phyloP scores from a whole-genome alignment of 2,888 invertebrate species.

The Oscheius sp. region DNA sequence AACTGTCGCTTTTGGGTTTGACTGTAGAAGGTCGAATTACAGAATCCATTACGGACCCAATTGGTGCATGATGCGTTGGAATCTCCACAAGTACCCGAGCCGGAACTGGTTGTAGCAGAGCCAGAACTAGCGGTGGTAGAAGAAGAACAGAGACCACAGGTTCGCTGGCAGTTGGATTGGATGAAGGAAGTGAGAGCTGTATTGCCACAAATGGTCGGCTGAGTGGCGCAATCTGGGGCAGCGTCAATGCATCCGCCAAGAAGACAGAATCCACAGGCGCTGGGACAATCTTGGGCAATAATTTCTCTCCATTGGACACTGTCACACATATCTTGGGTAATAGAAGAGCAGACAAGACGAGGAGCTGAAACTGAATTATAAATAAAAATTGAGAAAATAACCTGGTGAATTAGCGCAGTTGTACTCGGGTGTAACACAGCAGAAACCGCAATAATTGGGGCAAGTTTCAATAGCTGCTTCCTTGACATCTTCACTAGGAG shows the following conservation, averaged over 20 bases:
- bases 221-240: conserved; percentile 8
- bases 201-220: conserved; percentile 1
- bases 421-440: conserved; percentile 8
- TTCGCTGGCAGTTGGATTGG: neutral
- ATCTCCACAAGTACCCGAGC: neutral
- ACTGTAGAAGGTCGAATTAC: neutral
- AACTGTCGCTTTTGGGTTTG: neutral
- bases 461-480: neutral
- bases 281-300: conserved; percentile 33
- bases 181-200: neutral
- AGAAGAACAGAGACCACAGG: neutral
- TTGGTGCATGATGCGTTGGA: neutral
- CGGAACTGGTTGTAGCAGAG: neutral
- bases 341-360: conserved; percentile 19
- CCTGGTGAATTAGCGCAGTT: neutral
- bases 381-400: too few relatives aligned
- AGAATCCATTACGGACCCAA: neutral
- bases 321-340: conserved; percentile 22
- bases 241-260: conserved; percentile 22
- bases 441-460: conserved; percentile 16
- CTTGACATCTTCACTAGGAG: conserved; percentile 8
- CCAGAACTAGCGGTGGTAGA: neutral
- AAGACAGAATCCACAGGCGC: conserved; percentile 33
- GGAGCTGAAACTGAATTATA: conserved; percentile 7
- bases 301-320: conserved; percentile 27